phyloP scores from a whole-genome alignment of 2,888 invertebrate species.

The Neria commutata region DNA sequence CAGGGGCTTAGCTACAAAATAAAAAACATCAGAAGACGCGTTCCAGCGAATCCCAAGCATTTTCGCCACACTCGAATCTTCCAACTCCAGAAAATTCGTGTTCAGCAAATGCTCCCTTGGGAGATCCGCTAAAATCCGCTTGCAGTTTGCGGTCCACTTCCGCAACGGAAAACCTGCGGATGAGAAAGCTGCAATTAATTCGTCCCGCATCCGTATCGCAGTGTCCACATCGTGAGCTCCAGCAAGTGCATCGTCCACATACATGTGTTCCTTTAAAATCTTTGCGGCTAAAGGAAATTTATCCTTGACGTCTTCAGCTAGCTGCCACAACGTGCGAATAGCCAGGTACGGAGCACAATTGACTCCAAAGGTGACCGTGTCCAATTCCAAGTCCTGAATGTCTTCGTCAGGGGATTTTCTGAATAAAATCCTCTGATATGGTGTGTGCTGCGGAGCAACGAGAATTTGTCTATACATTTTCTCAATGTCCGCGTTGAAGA shows the following conservation, averaged over 20 bases:
- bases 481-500: conserved; percentile 2
- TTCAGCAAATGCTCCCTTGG: background rate
- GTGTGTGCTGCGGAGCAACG: background rate
- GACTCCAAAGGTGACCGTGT: conserved; percentile 17
- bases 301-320: conserved; percentile 6
- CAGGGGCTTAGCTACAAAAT: conserved; percentile 2
- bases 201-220: background rate
- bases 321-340: conserved; percentile 9
- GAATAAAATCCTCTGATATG: conserved; percentile 14
- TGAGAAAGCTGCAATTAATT: background rate
- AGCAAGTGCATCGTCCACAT: conserved; percentile 20
- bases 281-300: conserved; percentile 8
- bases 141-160: background rate
- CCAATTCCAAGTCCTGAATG: background rate
- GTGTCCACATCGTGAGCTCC: conserved; percentile 10
- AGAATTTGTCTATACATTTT: conserved; percentile 19
- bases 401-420: background rate
- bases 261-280: conserved; percentile 9
- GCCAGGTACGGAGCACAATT: conserved; percentile 17
- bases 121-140: background rate
- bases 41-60: conserved; percentile 27
- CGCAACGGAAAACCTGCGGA: conserved; percentile 8
- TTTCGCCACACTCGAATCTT: conserved; percentile 20
- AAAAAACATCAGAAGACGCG: conserved; percentile 21
- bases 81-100: conserved; percentile 24